Evolutionary conservation across 2,888 invertebrate species (phyloP), one percentile per base, ranked within the genome.

Genomic region (Sussaba pulchella): DNA sequence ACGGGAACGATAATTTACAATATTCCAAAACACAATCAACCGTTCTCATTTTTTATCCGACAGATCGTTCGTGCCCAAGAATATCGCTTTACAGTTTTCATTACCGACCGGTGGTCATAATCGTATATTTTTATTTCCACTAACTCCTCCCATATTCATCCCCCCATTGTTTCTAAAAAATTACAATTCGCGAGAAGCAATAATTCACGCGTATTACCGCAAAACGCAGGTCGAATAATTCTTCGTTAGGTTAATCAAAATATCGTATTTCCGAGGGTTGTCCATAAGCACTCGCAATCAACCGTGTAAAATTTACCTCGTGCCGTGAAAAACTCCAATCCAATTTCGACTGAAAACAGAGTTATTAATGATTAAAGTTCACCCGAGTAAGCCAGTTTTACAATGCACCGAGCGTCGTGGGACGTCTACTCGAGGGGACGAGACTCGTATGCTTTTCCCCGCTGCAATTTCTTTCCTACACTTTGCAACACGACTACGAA

Each of bases 331-430:
- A 36, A 69, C 31, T 31, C 4, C 31, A 69, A 81, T 81, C 67
- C 76, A 81, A 81, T 77, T 76, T 41, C 39, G 57, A 77, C 76
- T 73, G 76, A 69, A n/a, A 76, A 76, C 80, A 57, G 73, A 77
- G 73, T 81, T 81, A 81, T 81, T 81, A 77, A 77, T 81, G 72
- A 66, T 67, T 72, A 43, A 77, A 76, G 69, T 81, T 81, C 73
- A 73, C 63, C 54, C 41, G 41, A 39, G 54, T 52, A 72, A 63
- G 50, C 39, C 21, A 39, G 24, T 41, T 41, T 36, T 31, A 41
- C 52, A 39, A 43, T 41, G 19, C 24, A 17, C 12, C 39, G 31
- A 52, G 31, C 24, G 66, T 45, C 67, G 26, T 24, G 61, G 57
- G 47, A 72, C 63, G 72, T 76, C 72, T 73, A 41, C 73, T 64